phyloP scores from a whole-genome alignment of 1,140 invertebrate species.

The Cydia pomonella region DNA sequence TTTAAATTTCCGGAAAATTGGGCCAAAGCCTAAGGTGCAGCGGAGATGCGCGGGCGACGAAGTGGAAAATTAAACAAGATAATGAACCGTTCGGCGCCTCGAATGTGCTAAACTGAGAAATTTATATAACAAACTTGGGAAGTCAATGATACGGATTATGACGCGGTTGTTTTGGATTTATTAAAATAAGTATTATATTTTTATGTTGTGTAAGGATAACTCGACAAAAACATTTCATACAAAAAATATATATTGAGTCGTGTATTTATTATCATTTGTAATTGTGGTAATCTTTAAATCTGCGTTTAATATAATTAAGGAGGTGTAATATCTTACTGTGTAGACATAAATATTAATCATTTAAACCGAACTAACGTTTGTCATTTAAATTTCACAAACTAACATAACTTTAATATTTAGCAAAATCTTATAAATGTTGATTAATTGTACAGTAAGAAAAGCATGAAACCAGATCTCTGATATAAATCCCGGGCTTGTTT shows the following conservation, averaged over 20 bases:
- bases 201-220: not conserved
- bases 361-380: too few species aligned
- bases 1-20: slow-evolving; percentile 48
- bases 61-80: slow-evolving; percentile 73
- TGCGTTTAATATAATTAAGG: too few species aligned
- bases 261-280: too few species aligned
- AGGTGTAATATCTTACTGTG: too few species aligned
- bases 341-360: too few species aligned
- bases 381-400: too few species aligned
- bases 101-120: slow-evolving; percentile 64
- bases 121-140: slow-evolving; percentile 52
- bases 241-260: too few species aligned
- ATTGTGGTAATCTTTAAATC: too few species aligned
- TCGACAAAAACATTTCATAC: too few species aligned
- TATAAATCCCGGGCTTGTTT: not conserved
- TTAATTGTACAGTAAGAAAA: too few species aligned
- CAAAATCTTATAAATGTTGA: too few species aligned
- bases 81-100: slow-evolving; percentile 62
- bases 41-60: slow-evolving; percentile 55
- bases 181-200: slow-evolving; percentile 35
- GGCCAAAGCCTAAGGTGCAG: slow-evolving; percentile 45
- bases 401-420: too few species aligned
- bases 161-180: slow-evolving; percentile 40
- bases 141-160: slow-evolving; percentile 27
- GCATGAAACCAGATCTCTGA: not conserved